A percentile compares a stretch with the other conserved stretches of the same genome.
These are phyloP conservation scores for Taenaris catops DNA, from an alignment of 2,888 invertebrate species.

Conservation along the genomic window DNA sequence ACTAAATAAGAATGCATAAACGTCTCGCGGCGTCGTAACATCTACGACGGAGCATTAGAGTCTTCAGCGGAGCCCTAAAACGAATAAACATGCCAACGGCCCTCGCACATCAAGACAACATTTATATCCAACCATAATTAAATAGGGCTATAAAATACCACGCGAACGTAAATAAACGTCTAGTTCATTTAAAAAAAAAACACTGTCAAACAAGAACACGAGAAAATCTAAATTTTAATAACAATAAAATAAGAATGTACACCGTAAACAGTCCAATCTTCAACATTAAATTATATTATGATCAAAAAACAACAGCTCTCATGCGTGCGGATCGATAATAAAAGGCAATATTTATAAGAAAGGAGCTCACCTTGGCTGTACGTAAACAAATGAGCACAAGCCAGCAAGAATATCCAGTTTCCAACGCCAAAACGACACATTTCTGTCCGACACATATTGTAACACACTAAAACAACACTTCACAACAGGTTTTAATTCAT, in stretches of 20 bases:
- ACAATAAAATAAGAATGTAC: no score
- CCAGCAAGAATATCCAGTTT: conserved; percentile 74
- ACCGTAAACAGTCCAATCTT: no score
- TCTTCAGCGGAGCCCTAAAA: conserved; percentile 16
- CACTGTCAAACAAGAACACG: conserved; percentile 1
- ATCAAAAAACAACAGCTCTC: background rate
- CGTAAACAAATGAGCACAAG: conserved; percentile 73
- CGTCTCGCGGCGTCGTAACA: conserved; percentile 7
- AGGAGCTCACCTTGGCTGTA: conserved; percentile 72
- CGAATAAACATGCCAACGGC: conserved; percentile 22
- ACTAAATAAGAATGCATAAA: conserved; percentile 15
- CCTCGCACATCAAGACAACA: conserved; percentile 24
- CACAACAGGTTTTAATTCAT: conserved; percentile 72
- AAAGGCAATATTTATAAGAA: conserved; percentile 62
- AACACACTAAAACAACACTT: conserved; percentile 57
- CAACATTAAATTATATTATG: no score
- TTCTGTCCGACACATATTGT: conserved; percentile 71
- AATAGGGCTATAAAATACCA: conserved; percentile 39
- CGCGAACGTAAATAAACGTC: conserved; percentile 27
- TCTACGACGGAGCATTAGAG: conserved; percentile 5
- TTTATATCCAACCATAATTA: conserved; percentile 35
- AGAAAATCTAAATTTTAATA: background rate
- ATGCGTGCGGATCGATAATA: conserved; percentile 52
- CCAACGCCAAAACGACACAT: conserved; percentile 63
- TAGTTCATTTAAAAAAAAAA: background rate